Conservation (phyloP, 35 echinoderm and acorn worm species). For the Nesometra sesokonis region DNA sequence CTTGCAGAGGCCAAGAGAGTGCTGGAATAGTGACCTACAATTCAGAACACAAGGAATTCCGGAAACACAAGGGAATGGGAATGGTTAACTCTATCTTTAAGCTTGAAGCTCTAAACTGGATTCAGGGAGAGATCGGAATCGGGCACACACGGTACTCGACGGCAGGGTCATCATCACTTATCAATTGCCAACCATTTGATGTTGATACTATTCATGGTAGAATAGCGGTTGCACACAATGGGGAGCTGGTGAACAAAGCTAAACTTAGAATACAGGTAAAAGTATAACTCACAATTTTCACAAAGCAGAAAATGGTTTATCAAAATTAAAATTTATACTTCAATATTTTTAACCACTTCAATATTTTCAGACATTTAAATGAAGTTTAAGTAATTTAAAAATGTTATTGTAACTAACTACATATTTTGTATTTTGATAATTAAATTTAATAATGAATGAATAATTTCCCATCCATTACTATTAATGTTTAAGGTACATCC, state of each 20-base stretch:
- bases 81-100: slow-evolving; percentile 76
- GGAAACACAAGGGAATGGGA: slow-evolving; percentile 88
- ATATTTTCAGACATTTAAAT: no score
- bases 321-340: no score
- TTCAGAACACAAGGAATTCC: slow-evolving; percentile 28
- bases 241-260: slow-evolving; percentile 70
- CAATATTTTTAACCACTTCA: no score
- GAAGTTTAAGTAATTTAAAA: no score
- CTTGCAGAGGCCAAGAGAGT: slow-evolving; percentile 85
- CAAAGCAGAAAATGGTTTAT: no score
- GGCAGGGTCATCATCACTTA: slow-evolving; percentile 54
- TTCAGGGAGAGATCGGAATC: slow-evolving; percentile 75
- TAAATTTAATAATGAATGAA: no score
- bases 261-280: slow-evolving; percentile 59
- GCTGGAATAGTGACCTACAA: slow-evolving; percentile 77
- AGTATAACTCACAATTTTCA: no score
- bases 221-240: slow-evolving; percentile 85
- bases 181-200: slow-evolving; percentile 94
- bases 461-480: no score
- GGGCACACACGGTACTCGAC: slow-evolving; percentile 90
- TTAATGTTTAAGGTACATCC: no score
- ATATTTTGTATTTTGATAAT: no score
- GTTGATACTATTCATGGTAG: slow-evolving; percentile 91
- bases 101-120: slow-evolving; percentile 51
- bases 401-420: no score